A percentile compares a stretch with the other conserved stretches of the same genome.
These are phyloP conservation scores for Sapajus apella DNA, from an alignment of 2,113 vertebrate genomes.

Conservation along the genomic window DNA sequence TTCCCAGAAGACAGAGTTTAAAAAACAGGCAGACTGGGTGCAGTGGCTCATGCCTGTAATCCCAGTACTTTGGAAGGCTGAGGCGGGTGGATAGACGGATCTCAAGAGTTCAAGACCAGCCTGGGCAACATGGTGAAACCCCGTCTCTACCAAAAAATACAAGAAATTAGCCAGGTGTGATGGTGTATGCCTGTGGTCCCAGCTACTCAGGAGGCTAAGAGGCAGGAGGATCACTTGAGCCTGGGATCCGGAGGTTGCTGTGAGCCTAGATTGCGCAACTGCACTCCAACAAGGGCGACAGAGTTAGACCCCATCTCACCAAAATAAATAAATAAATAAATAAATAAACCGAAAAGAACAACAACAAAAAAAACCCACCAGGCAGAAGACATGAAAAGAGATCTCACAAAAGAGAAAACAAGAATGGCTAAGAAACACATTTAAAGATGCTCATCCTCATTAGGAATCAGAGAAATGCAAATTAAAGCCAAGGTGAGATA, in stretches of 20 bases:
- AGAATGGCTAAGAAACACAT: background rate
- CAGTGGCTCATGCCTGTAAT: background rate
- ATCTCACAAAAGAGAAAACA: constrained; percentile 31
- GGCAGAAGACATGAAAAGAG: background rate
- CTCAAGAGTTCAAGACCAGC: background rate
- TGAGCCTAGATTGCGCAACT: background rate
- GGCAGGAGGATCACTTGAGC: background rate
- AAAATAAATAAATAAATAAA: background rate
- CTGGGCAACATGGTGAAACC: background rate
- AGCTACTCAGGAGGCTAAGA: background rate
- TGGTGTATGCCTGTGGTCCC: background rate
- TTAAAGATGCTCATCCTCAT: background rate
- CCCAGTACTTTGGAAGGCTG: background rate
- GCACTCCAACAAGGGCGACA: background rate
- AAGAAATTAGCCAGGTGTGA: background rate
- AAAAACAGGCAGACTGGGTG: background rate
- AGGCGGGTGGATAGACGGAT: background rate
- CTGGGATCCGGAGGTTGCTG: background rate
- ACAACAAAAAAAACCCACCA: too few species aligned
- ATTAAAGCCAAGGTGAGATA: background rate
- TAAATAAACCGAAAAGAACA: background rate
- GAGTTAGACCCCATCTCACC: background rate
- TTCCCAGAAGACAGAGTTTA: background rate
- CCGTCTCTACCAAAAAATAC: background rate
- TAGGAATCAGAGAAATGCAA: background rate